Percentiles rank a stretch among this genome's conserved stretches.
These are phyloP conservation scores for Acinonyx jubatus DNA, from an alignment of 2,113 vertebrate species.

Conservation along the genomic window DNA sequence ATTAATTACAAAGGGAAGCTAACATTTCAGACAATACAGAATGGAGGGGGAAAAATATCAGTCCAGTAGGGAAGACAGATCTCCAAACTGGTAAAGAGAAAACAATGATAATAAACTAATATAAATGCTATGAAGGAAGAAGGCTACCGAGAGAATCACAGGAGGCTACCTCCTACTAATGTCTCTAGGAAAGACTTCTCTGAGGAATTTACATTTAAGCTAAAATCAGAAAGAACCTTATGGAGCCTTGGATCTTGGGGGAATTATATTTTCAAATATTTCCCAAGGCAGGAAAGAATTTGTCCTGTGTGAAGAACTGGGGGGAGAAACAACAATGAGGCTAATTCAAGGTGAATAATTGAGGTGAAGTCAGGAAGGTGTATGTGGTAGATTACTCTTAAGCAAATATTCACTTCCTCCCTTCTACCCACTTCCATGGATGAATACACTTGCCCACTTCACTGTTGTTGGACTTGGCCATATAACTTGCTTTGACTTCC, in stretches of 20 bases:
- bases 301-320: neutral
- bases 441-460: neutral
- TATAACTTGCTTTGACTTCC: neutral
- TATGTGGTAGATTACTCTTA: neutral
- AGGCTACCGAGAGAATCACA: neutral
- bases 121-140: neutral
- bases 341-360: neutral
- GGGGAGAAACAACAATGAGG: neutral
- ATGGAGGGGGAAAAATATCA: neutral
- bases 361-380: neutral
- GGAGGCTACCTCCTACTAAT: neutral
- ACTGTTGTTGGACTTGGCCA: neutral
- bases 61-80: neutral
- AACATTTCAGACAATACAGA: neutral
- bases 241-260: neutral
- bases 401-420: neutral
- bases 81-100: neutral
- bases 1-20: neutral
- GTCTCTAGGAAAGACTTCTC: neutral
- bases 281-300: neutral
- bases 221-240: constrained; percentile 19
- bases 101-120: neutral
- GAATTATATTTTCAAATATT: neutral
- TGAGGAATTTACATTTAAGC: neutral
- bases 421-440: neutral